Evolutionary conservation across 2,113 vertebrate species (phyloP), one percentile per base, ranked within the genome.

Genomic region (Campylorhamphus procurvoides): DNA sequence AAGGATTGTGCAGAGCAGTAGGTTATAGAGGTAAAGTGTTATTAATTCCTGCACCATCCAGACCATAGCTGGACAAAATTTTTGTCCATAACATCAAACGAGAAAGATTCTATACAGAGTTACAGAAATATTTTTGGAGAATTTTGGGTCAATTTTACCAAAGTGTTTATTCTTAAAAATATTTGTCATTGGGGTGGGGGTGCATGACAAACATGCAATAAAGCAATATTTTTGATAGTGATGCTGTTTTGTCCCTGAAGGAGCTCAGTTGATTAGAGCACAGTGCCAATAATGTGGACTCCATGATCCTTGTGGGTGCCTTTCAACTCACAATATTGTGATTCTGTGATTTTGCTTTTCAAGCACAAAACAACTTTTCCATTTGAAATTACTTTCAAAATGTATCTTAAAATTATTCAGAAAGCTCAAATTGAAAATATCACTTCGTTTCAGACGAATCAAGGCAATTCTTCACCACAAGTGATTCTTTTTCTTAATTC

Each of bases 391-490:
- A 27, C 39, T 77, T 77, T 46, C 52, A 89, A 91, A 93, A 90
- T 27, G 2, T 35, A 81, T 90, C 83, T 88, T 0, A 81, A 90
- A 84, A 52, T 64, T 81, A 84, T 75, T 93, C 79, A 60, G 42
- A 87, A 84, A 84, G 17, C 44, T 75, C 47, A 71, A 31, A 56
- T 31, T 78, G 64, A 89, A 94, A 89, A 72, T 47, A 67, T 9
- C 27, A 10, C 46, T 47, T 74, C 35, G n/a, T 49, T 92, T 84
- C 86, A 90, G 83, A 29, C 46, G 67, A 93, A 81, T 92, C 85
- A 92, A 95, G 86, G 68, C 12, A 64, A 17, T 72, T 93, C 68
- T 94, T 82, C 52, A 93, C 39, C 27, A 75, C 9, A 82, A 92
- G 44, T 64, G 60, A 58, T 72, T 72, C 47, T 33, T 91, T 82